Base-by-base conservation (phyloP, 2,888 invertebrate genomes). In the Tinea trinotella region DNA sequence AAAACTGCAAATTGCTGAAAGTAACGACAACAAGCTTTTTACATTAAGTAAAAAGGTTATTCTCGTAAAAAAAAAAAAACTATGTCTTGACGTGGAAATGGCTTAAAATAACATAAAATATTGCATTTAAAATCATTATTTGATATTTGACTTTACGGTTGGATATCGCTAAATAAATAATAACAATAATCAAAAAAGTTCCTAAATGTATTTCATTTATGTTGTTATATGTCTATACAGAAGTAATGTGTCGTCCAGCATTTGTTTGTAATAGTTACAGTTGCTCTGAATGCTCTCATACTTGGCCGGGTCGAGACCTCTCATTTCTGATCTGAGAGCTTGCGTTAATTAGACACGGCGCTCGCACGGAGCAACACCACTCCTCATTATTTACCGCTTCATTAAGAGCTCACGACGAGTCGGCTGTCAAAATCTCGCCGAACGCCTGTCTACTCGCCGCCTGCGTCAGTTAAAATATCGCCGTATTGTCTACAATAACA, bases 371-470 rank as follows among this genome's bases (percentile, higher is more conserved):
- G 65, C 76, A 77, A 79, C 81, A 83, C 79, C 76, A 81, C 73
- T 64, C 60, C 76, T 79, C 84, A 82, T 85, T 84, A 85, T 83
- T 83, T 79, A 83, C 82, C 74, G 82, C 79, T 81, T 84, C 84
- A 84, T 84, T 83, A 84, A 77, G 79, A 81, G 76, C 79, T 80
- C 74, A 70, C 74, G 76, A 76, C 74, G 72, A 54, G 71, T 68
- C 68, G 69, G 64, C 78, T 81, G 83, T 84, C 83, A 83, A 82
- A 80, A 83, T 76, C 77, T 71, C 70, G 64, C 73, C 74, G 72
- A 74, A 76, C 69, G 67, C 66, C 70, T 69, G 70, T 68, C 72
- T 66, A 70, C 72, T 71, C 61, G 61, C 64, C 64, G 62, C 59
- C 64, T 64, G 63, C 59, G 55, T 59, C 68, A 71, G 74, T 73